Evolutionary conservation across 2,797 vertebrate species (phyloP).

Genomic region (Tamandua tetradactyla): DNA sequence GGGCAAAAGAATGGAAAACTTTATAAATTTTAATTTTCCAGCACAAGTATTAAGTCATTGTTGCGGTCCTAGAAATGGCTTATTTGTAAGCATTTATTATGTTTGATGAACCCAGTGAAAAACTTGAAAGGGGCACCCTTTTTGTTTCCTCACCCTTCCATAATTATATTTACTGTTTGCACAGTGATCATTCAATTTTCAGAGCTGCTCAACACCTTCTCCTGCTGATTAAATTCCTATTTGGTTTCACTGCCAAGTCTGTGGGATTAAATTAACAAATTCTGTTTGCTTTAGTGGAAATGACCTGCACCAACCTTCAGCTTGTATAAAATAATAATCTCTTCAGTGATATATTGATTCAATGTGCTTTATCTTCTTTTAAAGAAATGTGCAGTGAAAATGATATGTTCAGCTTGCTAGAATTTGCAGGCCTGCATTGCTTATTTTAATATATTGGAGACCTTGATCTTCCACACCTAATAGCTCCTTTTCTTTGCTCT

Average conservation of each 20-base stretch:
- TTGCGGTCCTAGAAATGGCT: slow-evolving; percentile 41
- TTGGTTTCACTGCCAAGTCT: slow-evolving; percentile 85
- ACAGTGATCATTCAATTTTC: slow-evolving; percentile 86
- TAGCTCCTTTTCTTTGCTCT: slow-evolving; percentile 75
- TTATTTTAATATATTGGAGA: slow-evolving; percentile 80
- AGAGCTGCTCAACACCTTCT: slow-evolving; percentile 82
- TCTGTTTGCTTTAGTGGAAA: slow-evolving; percentile 84
- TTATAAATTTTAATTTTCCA: slow-evolving; percentile 59
- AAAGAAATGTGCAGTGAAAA: slow-evolving; percentile 81
- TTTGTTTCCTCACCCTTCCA: slow-evolving; percentile 61
- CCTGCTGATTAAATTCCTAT: slow-evolving; percentile 87
- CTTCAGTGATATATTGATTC: slow-evolving; percentile 88
- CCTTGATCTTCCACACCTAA: slow-evolving; percentile 74
- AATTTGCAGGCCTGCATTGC: slow-evolving; percentile 75
- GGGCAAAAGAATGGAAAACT: slow-evolving; percentile 23
- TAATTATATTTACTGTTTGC: slow-evolving; percentile 84
- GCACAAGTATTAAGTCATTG: slow-evolving; percentile 62
- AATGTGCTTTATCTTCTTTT: slow-evolving; percentile 82
- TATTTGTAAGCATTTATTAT: slow-evolving; percentile 82
- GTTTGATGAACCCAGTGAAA: slow-evolving; percentile 81
- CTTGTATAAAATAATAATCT: slow-evolving; percentile 88
- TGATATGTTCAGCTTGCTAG: slow-evolving; percentile 74
- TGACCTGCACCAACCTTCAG: slow-evolving; percentile 85
- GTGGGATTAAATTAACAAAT: slow-evolving; percentile 88
- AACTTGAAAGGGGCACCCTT: slow-evolving; percentile 67